A percentile compares a stretch with the other conserved stretches of the same genome.
phyloP scores from a whole-genome alignment of 1,140 invertebrate species.

The Battus philenor region DNA sequence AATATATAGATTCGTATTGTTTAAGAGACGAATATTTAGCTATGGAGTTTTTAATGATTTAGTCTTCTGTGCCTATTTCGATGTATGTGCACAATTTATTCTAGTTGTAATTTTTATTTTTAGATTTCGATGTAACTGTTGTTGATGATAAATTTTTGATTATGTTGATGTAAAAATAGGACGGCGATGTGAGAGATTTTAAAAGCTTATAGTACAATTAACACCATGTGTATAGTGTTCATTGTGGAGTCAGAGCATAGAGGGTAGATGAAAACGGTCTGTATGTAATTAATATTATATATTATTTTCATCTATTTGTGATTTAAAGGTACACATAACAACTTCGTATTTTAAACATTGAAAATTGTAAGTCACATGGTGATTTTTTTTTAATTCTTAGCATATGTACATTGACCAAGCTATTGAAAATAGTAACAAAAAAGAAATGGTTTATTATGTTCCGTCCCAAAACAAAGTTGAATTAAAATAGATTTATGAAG shows the following conservation, averaged over 20 bases:
- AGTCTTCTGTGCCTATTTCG: not conserved
- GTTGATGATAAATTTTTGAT: too few relatives aligned
- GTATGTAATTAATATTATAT: not conserved
- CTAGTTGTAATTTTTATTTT: not conserved
- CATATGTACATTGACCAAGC: too few relatives aligned
- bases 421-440: too few relatives aligned
- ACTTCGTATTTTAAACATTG: too few relatives aligned
- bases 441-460: slow-evolving; percentile 3
- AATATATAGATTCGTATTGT: slow-evolving; percentile 1
- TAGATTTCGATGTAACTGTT: not conserved
- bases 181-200: too few relatives aligned
- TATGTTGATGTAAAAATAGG: too few relatives aligned
- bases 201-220: not conserved
- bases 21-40: slow-evolving; percentile 5
- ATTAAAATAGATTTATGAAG: not conserved
- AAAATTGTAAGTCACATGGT: too few relatives aligned
- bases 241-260: not conserved
- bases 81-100: slow-evolving; percentile 1
- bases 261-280: not conserved
- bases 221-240: not conserved
- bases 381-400: too few relatives aligned
- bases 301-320: not conserved
- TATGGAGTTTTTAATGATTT: not conserved
- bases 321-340: not conserved
- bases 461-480: slow-evolving; percentile 5